Base-by-base conservation (phyloP, 2,888 invertebrate species). In the Tachina fera region DNA sequence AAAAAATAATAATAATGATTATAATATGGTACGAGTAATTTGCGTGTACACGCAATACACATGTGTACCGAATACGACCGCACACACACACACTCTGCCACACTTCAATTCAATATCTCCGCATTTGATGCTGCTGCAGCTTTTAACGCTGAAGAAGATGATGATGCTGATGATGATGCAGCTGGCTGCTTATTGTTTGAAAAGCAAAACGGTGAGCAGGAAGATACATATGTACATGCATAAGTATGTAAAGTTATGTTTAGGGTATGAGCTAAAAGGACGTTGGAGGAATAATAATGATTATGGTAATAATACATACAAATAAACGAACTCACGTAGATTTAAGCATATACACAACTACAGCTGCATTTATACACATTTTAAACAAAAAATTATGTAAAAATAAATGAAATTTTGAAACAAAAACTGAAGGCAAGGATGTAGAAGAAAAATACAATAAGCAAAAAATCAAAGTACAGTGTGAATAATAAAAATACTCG, bases 11-110 rank as follows among this genome's bases (percentile, higher is more conserved):
- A 60, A 47, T 22, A 72, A 63, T 53, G 39, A 65, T 56, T 53
- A 45, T 45, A 76, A 53, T 56, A 22, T 61, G 68, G 68, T 67
- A 45, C 41, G 72, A 80, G 90, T 91, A 91, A 91, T 91, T 91
- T 91, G 91, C 82, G 87, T 87, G 84, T 84, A 83, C 68, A 84
- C 86, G 86, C 86, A 86, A 86, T 80, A 72, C 86, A 86, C 86
- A 86, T 86, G 86, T 86, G 86, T 86, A 65, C 86, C 65, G 71
- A 83, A 86, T 83, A 86, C 53, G 53, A 86, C 83, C 83, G 31
- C 71, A 19, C 71, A 31, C 31, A 31, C 31, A 31, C 31, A 31
- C 31, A 31, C 31, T 6, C 31, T 19, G 61, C 68, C 60, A 68
- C 45, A 68, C 31, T 19, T 16, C 39, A 31, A 6, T 47, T 63